Conservation (phyloP, 1,140 invertebrate species). For the Drosophila arizonae region DNA sequence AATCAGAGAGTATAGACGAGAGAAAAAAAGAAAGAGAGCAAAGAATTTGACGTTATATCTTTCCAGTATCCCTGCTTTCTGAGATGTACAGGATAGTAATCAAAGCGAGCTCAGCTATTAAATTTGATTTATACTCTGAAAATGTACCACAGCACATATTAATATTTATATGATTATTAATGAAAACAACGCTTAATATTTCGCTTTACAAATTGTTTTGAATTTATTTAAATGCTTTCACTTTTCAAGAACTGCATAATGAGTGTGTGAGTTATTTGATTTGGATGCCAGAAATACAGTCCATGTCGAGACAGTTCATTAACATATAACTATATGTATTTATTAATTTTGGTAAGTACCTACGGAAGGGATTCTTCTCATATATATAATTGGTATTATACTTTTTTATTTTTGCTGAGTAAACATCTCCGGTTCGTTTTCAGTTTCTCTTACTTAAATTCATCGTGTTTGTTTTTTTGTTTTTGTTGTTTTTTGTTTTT, state of each 20-base stretch:
- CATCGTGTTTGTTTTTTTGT: constrained; percentile 27
- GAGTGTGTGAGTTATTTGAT: constrained; percentile 39
- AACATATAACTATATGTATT: neutral
- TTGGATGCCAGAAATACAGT: constrained; percentile 46
- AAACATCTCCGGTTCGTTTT: constrained; percentile 27
- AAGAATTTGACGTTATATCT: too few species aligned
- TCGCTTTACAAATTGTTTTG: constrained; percentile 33
- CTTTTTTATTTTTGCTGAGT: neutral
- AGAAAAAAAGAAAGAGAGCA: too few species aligned
- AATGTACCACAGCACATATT: too few species aligned
- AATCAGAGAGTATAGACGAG: too few species aligned
- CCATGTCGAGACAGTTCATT: constrained; percentile 37
- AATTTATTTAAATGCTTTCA: constrained; percentile 40
- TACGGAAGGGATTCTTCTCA: constrained; percentile 17
- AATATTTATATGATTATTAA: too few species aligned
- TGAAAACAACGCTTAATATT: too few species aligned
- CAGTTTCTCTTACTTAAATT: constrained; percentile 37
- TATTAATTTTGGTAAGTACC: constrained; percentile 40
- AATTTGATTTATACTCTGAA: too few species aligned
- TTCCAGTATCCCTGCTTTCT: too few species aligned
- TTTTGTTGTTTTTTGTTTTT: constrained; percentile 27
- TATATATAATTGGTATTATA: neutral
- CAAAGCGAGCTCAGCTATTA: too few species aligned
- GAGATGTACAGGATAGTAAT: too few species aligned
- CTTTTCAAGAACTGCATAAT: constrained; percentile 62